These are phyloP conservation scores for Aphodius granarius DNA, from an alignment of 2,888 invertebrate genomes.

Conservation along the genomic window DNA sequence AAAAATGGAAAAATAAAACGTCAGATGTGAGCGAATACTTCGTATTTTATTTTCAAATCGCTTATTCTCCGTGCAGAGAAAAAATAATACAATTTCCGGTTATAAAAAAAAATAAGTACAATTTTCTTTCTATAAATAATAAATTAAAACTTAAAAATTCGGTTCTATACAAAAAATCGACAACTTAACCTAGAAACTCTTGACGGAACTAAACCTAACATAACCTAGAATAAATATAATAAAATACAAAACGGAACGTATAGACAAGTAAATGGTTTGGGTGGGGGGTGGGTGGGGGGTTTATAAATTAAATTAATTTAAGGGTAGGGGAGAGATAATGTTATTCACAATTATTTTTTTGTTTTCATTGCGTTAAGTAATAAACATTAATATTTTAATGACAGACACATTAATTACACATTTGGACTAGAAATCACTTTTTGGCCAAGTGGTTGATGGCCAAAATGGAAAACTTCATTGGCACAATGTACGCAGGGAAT, in stretches of 20 bases:
- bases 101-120: background rate
- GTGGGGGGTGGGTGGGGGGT: too few species aligned
- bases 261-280: too few species aligned
- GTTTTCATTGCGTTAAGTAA: background rate
- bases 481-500: background rate
- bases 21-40: background rate
- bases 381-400: background rate
- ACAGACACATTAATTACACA: background rate
- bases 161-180: background rate
- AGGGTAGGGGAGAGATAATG: background rate
- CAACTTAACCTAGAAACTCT: background rate
- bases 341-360: background rate
- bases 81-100: background rate
- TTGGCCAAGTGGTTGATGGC: background rate
- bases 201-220: background rate
- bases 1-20: background rate
- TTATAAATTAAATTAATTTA: background rate
- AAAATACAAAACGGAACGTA: too few species aligned
- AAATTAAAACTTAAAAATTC: background rate
- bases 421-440: background rate
- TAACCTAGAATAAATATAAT: background rate
- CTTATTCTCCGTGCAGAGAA: background rate
- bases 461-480: background rate
- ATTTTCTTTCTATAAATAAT: background rate
- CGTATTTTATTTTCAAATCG: background rate